These are phyloP conservation scores for Aproaerema taeniolella DNA, from an alignment of 2,888 invertebrate genomes.

Conservation along the genomic window DNA sequence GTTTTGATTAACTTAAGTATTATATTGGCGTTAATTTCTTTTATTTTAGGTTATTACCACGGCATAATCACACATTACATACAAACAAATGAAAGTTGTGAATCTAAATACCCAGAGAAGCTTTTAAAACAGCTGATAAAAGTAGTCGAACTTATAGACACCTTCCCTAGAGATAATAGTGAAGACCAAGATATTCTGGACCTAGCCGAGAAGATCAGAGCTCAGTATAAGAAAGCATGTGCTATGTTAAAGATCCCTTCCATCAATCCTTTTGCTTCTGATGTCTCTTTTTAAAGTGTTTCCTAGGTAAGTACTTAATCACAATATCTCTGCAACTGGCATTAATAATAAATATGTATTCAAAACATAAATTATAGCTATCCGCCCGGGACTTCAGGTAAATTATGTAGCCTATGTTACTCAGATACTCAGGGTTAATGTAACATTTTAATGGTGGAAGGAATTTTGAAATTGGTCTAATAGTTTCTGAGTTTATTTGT, in stretches of 20 bases:
- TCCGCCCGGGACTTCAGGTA: no score
- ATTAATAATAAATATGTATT: no score
- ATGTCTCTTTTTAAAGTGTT: constrained; percentile 75
- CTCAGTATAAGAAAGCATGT: constrained; percentile 82
- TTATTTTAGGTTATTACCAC: constrained; percentile 79
- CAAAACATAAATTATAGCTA: no score
- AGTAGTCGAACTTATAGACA: constrained; percentile 76
- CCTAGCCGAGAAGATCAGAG: constrained; percentile 79
- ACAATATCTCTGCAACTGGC: no score
- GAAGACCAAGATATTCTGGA: constrained; percentile 81
- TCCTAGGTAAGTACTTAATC: no score
- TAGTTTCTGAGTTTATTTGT: no score
- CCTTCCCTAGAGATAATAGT: constrained; percentile 82
- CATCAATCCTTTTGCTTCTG: constrained; percentile 72
- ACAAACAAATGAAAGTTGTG: constrained; percentile 34
- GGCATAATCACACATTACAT: constrained; percentile 77
- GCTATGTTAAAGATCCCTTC: constrained; percentile 80
- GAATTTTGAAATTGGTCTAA: no score
- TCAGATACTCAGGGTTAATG: no score
- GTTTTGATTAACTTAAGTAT: no score
- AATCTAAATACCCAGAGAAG: constrained; percentile 69
- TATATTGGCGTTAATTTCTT: no score
- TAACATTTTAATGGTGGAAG: no score
- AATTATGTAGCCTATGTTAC: no score
- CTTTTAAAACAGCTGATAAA: constrained; percentile 68